Base-by-base conservation (phyloP, 2,888 invertebrate species). In the Ischnura elegans region DNA sequence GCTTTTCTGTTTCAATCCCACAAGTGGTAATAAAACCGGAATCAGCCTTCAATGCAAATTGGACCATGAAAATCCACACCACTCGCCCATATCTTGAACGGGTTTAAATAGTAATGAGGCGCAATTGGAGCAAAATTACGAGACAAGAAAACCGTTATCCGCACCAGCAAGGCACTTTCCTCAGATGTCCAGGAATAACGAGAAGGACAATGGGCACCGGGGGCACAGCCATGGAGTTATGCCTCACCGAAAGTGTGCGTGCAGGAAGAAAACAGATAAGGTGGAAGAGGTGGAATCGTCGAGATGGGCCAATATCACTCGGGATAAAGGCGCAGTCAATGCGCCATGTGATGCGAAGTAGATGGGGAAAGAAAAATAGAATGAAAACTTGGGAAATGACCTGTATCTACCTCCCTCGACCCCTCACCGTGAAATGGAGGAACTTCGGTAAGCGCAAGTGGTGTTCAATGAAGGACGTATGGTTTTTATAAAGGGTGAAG, bases 301-400 rank as follows among this genome's bases (percentile, higher is more conserved):
- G 76, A 76, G 76, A 76, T 36, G 76, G 76, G 76, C n/a, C 76
- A 76, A 36, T 76, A 76, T 76, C 36, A 76, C 76, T 13, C n/a
- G 10, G 36, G 10, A 10, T 76, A 2, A 10, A 76, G 13, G 76
- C 76, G 36, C 25, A 36, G 4, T 13, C 29, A 76, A 36, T 51
- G 51, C 51, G 51, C 16, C 51, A 19, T 51, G 51, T 19, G 51
- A 51, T 2, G 51, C 51, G 61, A 36, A 2, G 36, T 36, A 13
- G 76, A 76, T n/a, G 61, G 61, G 61, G 5, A 2, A 36, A 36
- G 16, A 16, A 36, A 76, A 29, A 4, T 36, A 36, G 36, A 76
- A 76, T 6, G 51, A 51, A 25, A 3, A 16, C 5, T 36, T 6
- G 10, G 36, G 76, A 66, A 29, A 29, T 10, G 76, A n/a, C n/a